Conservation (phyloP, 2,113 vertebrate species). For the Lanius collurio region DNA sequence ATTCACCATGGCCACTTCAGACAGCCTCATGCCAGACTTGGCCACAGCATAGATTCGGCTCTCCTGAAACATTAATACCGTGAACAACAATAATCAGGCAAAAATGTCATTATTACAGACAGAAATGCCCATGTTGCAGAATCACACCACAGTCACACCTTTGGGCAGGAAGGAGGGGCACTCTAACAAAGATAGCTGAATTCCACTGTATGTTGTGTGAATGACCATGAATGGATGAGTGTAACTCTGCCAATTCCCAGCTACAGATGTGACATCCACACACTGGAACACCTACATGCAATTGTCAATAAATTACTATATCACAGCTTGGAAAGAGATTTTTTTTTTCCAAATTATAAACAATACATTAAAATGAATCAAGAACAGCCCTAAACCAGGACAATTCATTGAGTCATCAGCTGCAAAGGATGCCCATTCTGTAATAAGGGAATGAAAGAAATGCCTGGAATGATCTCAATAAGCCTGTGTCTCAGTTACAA, state of each 20-base stretch:
- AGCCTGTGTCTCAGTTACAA: background rate
- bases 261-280: background rate
- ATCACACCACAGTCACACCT: background rate
- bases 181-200: background rate
- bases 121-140: background rate
- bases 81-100: background rate
- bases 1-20: conserved; percentile 73
- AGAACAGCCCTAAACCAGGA: background rate
- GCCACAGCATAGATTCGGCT: conserved; percentile 90
- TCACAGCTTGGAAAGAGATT: background rate
- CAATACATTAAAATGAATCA: background rate
- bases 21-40: conserved; percentile 87
- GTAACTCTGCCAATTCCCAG: background rate
- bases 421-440: background rate
- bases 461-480: background rate
- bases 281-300: background rate
- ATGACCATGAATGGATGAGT: background rate
- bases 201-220: background rate
- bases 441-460: conserved; percentile 18
- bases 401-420: background rate
- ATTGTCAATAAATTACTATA: background rate
- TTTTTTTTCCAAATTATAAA: background rate
- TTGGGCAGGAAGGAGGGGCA: background rate
- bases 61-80: conserved; percentile 74
- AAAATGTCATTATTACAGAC: background rate